Evolutionary conservation across 2,797 vertebrate genomes (phyloP), one percentile per base, ranked within the genome.

Genomic region (Hippopotamyrus pictus): DNA sequence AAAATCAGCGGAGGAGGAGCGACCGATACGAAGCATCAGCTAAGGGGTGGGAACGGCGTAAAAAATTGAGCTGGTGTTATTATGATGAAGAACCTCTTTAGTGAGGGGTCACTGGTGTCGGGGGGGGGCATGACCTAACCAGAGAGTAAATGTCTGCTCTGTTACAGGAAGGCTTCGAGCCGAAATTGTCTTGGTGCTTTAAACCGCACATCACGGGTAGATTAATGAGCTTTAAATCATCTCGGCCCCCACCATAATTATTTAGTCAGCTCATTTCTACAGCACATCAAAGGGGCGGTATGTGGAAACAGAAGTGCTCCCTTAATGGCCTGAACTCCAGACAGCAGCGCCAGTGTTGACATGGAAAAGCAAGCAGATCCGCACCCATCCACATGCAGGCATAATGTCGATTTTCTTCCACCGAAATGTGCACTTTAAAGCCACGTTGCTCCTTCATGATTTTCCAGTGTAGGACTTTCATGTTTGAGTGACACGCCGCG

Each of bases 151-250:
- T 82, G 37, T 82, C 17, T 46, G n/a, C n/a, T 50, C 44, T 50
- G 46, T 84, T 84, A 84, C 82, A 84, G 46, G 48, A 84, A 84
- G 33, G 73, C 5, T 46, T 84, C 3, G 1, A 48, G 41, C 19
- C 4, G 8, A 48, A 84, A 84, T 50, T 84, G 82, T 48, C 41
- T 84, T 29, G 82, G 82, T 84, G 46, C 82, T 84, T 50, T 50
- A 50, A 84, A 50, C 41, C 82, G 48, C 82, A 22, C n/a, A 22
- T 48, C 41, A 50, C 3, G 46, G 41, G 8, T 22, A 9, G 82
- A 50, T 84, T 84, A 84, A 50, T 84, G 41, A 84, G n/a, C 82
- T 84, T 84, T 84, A 46, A 50, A 22, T 50, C 82, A 84, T 84
- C 22, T 84, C 8, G 19, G 3, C 44, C 79, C n/a, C 17, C 46